A percentile compares a stretch with the other conserved stretches of the same genome.
Conservation (phyloP, 2,888 invertebrate genomes). For the Teleogryllus oceanicus region DNA sequence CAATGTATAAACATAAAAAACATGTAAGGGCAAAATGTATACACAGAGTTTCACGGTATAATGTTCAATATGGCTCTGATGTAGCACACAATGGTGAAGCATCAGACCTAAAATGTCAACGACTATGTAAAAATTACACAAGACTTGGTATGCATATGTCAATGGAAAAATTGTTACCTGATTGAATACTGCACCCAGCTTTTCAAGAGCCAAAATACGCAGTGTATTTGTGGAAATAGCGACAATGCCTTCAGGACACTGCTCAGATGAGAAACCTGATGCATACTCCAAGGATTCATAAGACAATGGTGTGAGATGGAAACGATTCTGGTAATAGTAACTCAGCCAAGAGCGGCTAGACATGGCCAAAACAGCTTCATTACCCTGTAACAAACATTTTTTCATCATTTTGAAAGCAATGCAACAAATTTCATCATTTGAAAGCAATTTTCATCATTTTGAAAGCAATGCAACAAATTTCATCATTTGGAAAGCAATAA, state of each 20-base stretch:
- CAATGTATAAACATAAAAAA: no score
- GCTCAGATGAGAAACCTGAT: conserved; percentile 90
- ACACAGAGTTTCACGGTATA: no score
- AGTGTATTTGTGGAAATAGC: conserved; percentile 97
- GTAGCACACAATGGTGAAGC: no score
- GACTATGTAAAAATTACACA: no score
- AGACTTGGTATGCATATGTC: no score
- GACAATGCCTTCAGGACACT: conserved; percentile 98
- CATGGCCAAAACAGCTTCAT: conserved; percentile 72
- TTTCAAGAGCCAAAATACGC: conserved; percentile 94
- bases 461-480: conserved; percentile 33
- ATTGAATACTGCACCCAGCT: conserved; percentile 97
- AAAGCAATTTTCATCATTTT: no score
- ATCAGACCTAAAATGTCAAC: no score
- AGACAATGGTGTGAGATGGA: conserved; percentile 91
- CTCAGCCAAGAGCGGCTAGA: conserved; percentile 97
- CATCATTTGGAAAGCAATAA: no score
- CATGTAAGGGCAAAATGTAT: no score
- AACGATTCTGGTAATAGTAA: conserved; percentile 95
- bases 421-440: no score
- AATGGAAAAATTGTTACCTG: conserved; percentile 53
- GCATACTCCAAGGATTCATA: conserved; percentile 97
- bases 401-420: no score
- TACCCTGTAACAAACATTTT: conserved; percentile 39
- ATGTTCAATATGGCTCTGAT: no score